Base-by-base conservation (phyloP, 2,113 vertebrate species). In the Solea solea region DNA sequence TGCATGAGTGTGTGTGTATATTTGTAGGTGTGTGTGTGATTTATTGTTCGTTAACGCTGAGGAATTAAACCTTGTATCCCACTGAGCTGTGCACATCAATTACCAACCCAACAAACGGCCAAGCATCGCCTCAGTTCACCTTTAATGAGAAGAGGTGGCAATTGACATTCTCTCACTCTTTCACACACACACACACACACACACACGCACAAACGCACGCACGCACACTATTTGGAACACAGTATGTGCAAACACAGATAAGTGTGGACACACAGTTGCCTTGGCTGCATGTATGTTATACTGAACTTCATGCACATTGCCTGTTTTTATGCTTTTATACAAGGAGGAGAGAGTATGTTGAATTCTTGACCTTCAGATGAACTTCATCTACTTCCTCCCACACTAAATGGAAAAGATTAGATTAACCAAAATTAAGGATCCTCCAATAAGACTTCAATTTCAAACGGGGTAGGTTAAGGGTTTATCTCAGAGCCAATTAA, bases 51-150 rank as follows among this genome's bases (percentile, higher is more conserved):
- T 88, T 91, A 89, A 83, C 60, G 39, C 74, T 70, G 69, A 87
- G 73, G 82, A 89, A 90, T 88, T 90, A 91, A 90, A 91, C 79
- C 83, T 76, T 83, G 78, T 83, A 75, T 83, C 82, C 77, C 70
- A 60, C 68, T 70, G 84, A 87, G 88, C 65, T 60, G 51, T 15
- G 7, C 57, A 64, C 86, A 88, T 89, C 82, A 88, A 90, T 89
- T 88, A 88, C 75, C 51, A 76, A 54, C 39, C 63, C 65, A 72
- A 62, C 64, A 78, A 88, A 83, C 39, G 27, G 62, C 79, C 64
- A 58, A 71, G 59, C 59, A 60, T 55, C 6, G 72, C 63, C 78
- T 86, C 76, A 70, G 77, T 76, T 88, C 82, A 74, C 69, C 85
- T 90, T 85, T 89, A 91, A 90, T 88, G 85, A 81, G 73, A 54